Conservation (phyloP, 1,140 invertebrate species). For the Drosophila mojavensis region DNA sequence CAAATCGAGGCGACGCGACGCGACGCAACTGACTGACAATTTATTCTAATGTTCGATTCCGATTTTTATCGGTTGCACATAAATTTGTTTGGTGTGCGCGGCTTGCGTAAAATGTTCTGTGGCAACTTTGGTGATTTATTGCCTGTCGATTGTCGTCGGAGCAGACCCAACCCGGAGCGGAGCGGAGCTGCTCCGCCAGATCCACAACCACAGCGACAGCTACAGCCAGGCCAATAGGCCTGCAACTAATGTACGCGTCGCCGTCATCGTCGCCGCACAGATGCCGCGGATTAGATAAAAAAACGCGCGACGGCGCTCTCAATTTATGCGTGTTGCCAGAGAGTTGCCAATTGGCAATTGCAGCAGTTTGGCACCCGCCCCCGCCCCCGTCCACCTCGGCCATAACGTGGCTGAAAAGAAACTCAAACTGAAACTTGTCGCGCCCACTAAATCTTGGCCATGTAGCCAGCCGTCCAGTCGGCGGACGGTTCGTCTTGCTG, state of each 20-base stretch:
- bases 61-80: conserved; percentile 80
- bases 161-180: conserved; percentile 34
- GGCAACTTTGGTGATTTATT: conserved; percentile 82
- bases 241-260: conserved; percentile 74
- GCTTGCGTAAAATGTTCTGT: conserved; percentile 57
- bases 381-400: neutral
- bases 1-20: neutral
- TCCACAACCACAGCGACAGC: conserved; percentile 18
- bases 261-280: conserved; percentile 62
- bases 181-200: no score
- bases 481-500: neutral
- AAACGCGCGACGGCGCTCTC: conserved; percentile 51
- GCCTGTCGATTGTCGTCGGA: conserved; percentile 78
- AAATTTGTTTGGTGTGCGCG: conserved; percentile 55
- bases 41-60: conserved; percentile 77
- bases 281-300: conserved; percentile 80
- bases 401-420: conserved; percentile 10
- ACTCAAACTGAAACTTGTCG: conserved; percentile 70
- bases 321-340: conserved; percentile 77
- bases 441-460: conserved; percentile 67
- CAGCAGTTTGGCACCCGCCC: conserved; percentile 18
- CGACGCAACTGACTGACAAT: conserved; percentile 57
- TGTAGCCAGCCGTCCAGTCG: conserved; percentile 31
- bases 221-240: conserved; percentile 39
- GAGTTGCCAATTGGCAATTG: conserved; percentile 71